Evolutionary conservation across 2,888 invertebrate species (phyloP).

Genomic region (Masnerella sp.): DNA sequence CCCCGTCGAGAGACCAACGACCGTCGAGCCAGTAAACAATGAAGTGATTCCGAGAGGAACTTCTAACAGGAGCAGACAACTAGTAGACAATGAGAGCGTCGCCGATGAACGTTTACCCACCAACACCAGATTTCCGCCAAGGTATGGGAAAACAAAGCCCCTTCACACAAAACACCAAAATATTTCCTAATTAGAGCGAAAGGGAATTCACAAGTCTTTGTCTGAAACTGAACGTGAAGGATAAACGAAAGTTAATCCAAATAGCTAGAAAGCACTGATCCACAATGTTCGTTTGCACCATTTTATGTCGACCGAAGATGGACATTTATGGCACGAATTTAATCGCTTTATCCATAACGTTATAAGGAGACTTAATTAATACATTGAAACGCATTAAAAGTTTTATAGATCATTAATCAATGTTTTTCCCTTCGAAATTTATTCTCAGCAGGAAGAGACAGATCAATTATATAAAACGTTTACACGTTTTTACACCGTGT

Average conservation of each 20-base stretch:
- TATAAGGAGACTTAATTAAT: conserved; percentile 14
- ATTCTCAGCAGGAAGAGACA: conserved; percentile 11
- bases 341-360: background rate
- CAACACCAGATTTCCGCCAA: conserved; percentile 91
- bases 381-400: background rate
- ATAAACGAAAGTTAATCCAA: conserved; percentile 17
- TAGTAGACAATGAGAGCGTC: conserved; percentile 71
- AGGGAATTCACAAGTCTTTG: no score
- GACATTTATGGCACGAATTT: conserved; percentile 13
- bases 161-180: conserved; percentile 2
- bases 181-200: background rate
- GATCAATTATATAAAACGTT: conserved; percentile 26
- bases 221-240: no score
- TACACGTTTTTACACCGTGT: background rate
- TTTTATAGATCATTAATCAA: conserved; percentile 30
- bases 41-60: conserved; percentile 82
- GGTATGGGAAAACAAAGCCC: conserved; percentile 66
- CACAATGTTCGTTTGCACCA: conserved; percentile 9
- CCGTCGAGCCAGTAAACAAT: conserved; percentile 82
- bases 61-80: conserved; percentile 79
- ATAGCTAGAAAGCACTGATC: conserved; percentile 10
- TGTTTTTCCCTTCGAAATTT: conserved; percentile 25
- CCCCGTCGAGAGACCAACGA: conserved; percentile 80
- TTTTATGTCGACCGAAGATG: conserved; percentile 5
- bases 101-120: conserved; percentile 84